These are phyloP conservation scores for Aphyosemion australe DNA, from an alignment of 2,113 vertebrate species.

Conservation along the genomic window DNA sequence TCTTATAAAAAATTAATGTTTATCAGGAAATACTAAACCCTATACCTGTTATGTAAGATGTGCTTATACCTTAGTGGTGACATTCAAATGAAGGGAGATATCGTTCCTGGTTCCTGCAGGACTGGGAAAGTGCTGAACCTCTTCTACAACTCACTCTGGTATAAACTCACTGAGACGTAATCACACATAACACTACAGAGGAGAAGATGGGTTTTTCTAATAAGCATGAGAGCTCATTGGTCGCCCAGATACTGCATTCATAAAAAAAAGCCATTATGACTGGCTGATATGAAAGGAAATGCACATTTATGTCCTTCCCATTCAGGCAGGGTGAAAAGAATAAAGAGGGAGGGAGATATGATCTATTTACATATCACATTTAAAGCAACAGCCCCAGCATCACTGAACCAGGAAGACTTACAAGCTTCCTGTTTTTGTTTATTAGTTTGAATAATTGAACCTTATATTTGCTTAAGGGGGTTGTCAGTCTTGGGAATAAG, in stretches of 20 bases:
- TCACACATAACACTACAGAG: no score
- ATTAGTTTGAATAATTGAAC: background rate
- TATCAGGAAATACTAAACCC: no score
- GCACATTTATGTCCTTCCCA: constrained; percentile 15
- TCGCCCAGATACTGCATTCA: constrained; percentile 64
- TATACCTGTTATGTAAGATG: no score
- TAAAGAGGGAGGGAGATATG: constrained; percentile 27
- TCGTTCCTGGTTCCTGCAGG: no score
- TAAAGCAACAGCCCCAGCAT: constrained; percentile 45
- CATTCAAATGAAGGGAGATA: no score
- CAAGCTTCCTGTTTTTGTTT: background rate
- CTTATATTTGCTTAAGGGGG: background rate
- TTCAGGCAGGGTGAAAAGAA: background rate
- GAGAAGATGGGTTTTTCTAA: constrained; percentile 32
- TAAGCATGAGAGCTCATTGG: constrained; percentile 51
- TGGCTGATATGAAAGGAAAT: constrained; percentile 49
- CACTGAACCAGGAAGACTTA: background rate
- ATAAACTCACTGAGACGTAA: no score
- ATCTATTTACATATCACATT: constrained; percentile 64
- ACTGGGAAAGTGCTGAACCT: no score
- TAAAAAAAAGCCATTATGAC: constrained; percentile 31
- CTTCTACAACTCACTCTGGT: no score
- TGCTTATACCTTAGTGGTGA: no score
- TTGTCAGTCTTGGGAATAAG: background rate
- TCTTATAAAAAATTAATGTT: no score